Evolutionary conservation across 2,888 invertebrate species (phyloP).

Genomic region (Acronicta leporina): DNA sequence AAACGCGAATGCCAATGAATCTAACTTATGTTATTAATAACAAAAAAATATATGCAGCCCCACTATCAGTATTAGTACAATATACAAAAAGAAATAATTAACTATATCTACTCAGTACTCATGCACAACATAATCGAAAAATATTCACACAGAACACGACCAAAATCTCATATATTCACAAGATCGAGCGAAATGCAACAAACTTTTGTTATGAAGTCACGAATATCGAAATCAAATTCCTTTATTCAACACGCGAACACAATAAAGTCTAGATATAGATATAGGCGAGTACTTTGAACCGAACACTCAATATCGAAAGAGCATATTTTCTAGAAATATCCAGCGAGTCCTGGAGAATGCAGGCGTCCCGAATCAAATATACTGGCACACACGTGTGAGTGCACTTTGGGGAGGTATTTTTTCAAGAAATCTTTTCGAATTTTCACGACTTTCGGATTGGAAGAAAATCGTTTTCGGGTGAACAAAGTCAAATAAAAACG

Average conservation of each 20-base stretch:
- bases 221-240: conserved; percentile 50
- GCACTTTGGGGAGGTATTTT: conserved; percentile 34
- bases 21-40: too few species aligned
- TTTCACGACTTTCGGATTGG: conserved; percentile 23
- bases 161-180: conserved; percentile 10
- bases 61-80: too few species aligned
- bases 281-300: conserved; percentile 10
- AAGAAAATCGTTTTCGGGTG: conserved; percentile 7
- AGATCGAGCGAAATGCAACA: conserved; percentile 19
- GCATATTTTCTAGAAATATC: conserved; percentile 41
- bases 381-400: conserved; percentile 39
- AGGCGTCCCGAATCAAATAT: conserved; percentile 36
- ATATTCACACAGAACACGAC: conserved; percentile 1
- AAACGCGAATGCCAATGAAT: too few species aligned
- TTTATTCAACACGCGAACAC: conserved; percentile 43
- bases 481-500: too few species aligned
- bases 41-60: too few species aligned
- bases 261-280: conserved; percentile 27
- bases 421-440: conserved; percentile 30
- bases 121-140: not conserved
- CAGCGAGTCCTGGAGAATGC: conserved; percentile 19
- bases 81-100: too few species aligned
- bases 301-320: conserved; percentile 20
- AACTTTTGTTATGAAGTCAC: conserved; percentile 25
- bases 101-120: too few species aligned